Conservation (phyloP, 2,888 invertebrate genomes). For the Eristalis intricaria region DNA sequence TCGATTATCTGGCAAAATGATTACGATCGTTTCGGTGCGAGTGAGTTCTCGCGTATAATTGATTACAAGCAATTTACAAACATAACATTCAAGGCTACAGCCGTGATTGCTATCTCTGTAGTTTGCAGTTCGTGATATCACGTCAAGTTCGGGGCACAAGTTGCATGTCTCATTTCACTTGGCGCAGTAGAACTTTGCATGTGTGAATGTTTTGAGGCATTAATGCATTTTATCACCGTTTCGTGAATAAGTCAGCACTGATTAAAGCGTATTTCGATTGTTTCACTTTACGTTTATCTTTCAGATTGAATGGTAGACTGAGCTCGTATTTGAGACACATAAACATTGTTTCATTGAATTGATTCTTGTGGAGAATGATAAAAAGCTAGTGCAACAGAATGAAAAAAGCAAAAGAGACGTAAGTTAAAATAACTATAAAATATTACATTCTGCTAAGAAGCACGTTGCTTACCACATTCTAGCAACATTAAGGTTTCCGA, state of each 20-base stretch:
- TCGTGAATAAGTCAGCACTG: not conserved
- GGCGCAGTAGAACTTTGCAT: not conserved
- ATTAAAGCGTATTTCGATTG: not conserved
- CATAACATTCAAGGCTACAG: not conserved
- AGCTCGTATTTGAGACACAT: not conserved
- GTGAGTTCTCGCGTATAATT: too few species aligned
- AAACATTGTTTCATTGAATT: not conserved
- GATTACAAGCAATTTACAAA: not conserved
- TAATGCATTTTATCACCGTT: not conserved
- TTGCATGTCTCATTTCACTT: not conserved
- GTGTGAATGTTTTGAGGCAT: not conserved
- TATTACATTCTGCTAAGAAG: not conserved
- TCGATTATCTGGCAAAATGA: not conserved
- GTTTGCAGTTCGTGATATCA: not conserved
- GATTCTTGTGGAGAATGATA: not conserved
- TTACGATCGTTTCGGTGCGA: not conserved
- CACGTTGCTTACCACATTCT: not conserved
- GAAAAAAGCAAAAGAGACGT: conserved; percentile 14
- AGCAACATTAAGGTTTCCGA: conserved; percentile 74
- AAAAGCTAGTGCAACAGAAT: not conserved
- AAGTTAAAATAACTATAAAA: not conserved
- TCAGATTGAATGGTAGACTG: not conserved
- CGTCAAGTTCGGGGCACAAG: conserved; percentile 6
- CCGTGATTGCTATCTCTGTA: not conserved
- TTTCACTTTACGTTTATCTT: too few species aligned